Evolutionary conservation across 2,113 vertebrate species (phyloP), one percentile per base, ranked within the genome.

Genomic region (Chitala chitala): DNA sequence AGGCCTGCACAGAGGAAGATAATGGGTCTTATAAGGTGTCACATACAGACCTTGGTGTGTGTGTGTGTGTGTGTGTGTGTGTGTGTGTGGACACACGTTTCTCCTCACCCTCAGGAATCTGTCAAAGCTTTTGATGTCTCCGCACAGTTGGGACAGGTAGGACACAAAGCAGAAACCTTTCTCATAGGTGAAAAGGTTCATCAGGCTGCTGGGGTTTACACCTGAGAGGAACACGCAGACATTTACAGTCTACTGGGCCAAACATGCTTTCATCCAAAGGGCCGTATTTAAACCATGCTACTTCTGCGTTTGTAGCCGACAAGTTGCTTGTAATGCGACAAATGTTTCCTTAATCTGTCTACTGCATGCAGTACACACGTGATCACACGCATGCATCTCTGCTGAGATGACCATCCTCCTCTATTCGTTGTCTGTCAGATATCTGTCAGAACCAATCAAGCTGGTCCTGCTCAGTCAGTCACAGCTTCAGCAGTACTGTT

Each of bases 181-280:
- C 88, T 98, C 96, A 3, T 98, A 98, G 40, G 96, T 99, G 85
- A 98, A 99, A 31, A 99, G 90, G 77, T 99, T 99, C 96, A 99
- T 98, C 81, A 99, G 86, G 81, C 94, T 94, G 89, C 95, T 98
- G 72, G 96, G 96, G 77, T 98, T 98, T 83, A 98, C 94, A 69
- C 96, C 96, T 98, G 84, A 3, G 71, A 55, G 56, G n/a, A 38
- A 65, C 7, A 50, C 15, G 42, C 5, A 33, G 10, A 5, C 40
- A 17, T 3, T 22, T 24, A 61, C 6, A 31, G 15, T 10, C 13
- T n/a, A 12, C 55, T n/a, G 2, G 24, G 31, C 22, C 46, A 24
- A 12, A 20, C 40, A 12, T 17, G 42, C 40, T 64, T 64, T n/a
- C n/a, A n/a, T n/a, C n/a, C n/a, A n/a, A n/a, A n/a, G n/a, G n/a